These are phyloP conservation scores for Drosophila histrio DNA, from an alignment of 2,888 invertebrate species.

Conservation along the genomic window DNA sequence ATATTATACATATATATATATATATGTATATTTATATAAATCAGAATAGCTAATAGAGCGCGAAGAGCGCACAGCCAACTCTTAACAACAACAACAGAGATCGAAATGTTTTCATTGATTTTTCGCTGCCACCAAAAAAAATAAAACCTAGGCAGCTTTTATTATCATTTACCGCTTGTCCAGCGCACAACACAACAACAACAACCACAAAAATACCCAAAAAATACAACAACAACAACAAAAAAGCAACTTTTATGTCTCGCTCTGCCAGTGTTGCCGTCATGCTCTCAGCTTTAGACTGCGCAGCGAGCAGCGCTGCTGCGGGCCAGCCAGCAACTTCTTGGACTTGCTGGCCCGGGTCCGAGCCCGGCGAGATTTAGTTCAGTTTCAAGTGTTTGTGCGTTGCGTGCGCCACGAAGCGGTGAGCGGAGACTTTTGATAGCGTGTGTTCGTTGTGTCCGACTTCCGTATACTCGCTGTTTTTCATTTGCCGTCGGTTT, in stretches of 20 bases:
- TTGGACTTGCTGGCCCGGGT: conserved; percentile 82
- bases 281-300: conserved; percentile 53
- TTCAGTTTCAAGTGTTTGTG: conserved; percentile 84
- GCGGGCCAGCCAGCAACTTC: conserved; percentile 82
- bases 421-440: conserved; percentile 68
- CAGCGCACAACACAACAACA: conserved; percentile 50
- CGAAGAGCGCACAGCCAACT: conserved; percentile 62
- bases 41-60: conserved; percentile 75
- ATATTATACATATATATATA: conserved; percentile 56
- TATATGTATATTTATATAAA: conserved; percentile 56
- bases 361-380: conserved; percentile 81
- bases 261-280: conserved; percentile 60
- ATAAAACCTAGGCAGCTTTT: conserved; percentile 69
- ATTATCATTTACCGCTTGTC: conserved; percentile 81
- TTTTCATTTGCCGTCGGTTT: conserved; percentile 68
- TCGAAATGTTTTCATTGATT: conserved; percentile 71
- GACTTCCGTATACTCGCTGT: conserved; percentile 70
- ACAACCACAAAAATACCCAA: conserved; percentile 32
- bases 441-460: conserved; percentile 42
- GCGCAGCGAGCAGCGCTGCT: conserved; percentile 44
- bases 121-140: conserved; percentile 55
- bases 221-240: conserved; percentile 18
- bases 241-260: conserved; percentile 50
- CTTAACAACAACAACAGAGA: conserved; percentile 46
- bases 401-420: conserved; percentile 82